Conservation (phyloP, 2,888 invertebrate genomes). For the Cantharis rufa region DNA sequence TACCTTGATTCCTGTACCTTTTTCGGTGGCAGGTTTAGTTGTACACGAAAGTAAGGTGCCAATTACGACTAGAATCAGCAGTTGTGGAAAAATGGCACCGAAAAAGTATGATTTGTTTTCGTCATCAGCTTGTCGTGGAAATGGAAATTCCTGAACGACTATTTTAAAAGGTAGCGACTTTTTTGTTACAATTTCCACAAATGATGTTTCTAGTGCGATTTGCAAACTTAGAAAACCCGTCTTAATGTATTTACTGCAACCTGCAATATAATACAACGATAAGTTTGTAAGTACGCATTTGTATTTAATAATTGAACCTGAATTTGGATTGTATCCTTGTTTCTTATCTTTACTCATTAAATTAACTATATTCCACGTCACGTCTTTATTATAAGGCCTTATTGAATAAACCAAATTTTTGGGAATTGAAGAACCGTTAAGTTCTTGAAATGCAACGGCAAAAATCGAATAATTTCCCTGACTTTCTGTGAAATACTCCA, state of each 20-base stretch:
- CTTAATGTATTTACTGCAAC: conserved; percentile 53
- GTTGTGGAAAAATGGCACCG: conserved; percentile 31
- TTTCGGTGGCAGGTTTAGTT: conserved; percentile 62
- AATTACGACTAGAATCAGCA: too few species aligned
- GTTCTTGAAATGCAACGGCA: conserved; percentile 43
- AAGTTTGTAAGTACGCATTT: neutral
- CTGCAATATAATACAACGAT: conserved; percentile 38
- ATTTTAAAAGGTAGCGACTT: conserved; percentile 41
- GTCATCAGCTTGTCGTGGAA: conserved; percentile 53
- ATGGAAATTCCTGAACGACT: conserved; percentile 61
- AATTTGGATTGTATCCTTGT: neutral
- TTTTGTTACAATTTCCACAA: conserved; percentile 50
- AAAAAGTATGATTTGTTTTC: conserved; percentile 44
- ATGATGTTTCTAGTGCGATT: conserved; percentile 63
- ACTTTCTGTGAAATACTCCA: conserved; percentile 37
- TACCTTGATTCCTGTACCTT: conserved; percentile 63
- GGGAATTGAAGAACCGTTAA: conserved; percentile 18
- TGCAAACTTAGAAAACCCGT: conserved; percentile 63
- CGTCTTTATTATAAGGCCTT: conserved; percentile 38
- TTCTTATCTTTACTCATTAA: neutral
- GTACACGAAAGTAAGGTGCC: conserved; percentile 56
- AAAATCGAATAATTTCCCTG: conserved; percentile 30
- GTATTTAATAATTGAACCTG: neutral
- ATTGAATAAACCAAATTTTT: conserved; percentile 44
- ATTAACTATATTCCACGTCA: conserved; percentile 40